Evolutionary conservation across 30 jellyfish, hydroid and myxozoan species (phyloP).

Genomic region (Cassiopea andromeda): DNA sequence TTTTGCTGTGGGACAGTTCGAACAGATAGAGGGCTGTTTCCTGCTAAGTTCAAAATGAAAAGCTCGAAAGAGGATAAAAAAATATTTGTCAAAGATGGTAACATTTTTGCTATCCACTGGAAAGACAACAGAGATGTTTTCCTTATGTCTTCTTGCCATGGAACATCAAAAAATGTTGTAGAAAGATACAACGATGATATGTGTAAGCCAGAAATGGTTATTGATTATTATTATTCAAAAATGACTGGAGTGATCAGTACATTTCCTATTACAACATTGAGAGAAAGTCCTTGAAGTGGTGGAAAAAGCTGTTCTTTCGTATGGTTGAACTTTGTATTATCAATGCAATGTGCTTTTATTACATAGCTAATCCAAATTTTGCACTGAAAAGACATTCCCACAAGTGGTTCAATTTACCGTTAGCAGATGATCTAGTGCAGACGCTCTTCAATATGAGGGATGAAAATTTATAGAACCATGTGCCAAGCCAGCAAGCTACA

Average conservation of each 20-base stretch:
- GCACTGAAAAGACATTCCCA: background rate
- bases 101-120: conserved; percentile 30
- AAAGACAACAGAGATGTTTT: background rate
- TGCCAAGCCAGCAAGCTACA: background rate
- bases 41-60: background rate
- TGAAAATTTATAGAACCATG: background rate
- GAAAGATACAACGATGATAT: background rate
- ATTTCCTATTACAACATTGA: background rate
- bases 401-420: background rate
- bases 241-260: background rate
- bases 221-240: background rate
- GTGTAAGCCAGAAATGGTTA: background rate
- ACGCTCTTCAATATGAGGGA: background rate
- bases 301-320: background rate
- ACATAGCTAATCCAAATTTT: background rate
- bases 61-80: background rate
- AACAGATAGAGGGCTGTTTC: conserved; percentile 36
- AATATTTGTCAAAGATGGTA: conserved; percentile 2
- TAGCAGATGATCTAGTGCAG: background rate
- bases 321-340: background rate
- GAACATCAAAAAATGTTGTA: background rate
- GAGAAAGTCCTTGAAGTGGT: background rate
- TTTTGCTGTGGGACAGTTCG: conserved; percentile 62
- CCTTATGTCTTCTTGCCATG: background rate
- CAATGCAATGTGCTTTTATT: background rate